Evolutionary conservation across 2,888 invertebrate genomes (phyloP).

Genomic region (Coremacera marginata): DNA sequence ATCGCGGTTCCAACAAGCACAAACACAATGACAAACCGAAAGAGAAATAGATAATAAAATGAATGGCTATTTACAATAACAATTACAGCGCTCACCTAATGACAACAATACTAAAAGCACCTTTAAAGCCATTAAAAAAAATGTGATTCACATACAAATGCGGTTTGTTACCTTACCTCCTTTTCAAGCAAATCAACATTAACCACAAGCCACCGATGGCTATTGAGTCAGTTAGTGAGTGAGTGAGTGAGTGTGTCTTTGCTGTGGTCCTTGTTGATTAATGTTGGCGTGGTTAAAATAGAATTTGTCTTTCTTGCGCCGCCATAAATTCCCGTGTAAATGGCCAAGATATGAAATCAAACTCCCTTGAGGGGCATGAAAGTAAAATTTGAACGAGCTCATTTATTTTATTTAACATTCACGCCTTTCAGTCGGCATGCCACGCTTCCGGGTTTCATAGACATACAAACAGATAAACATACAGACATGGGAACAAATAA

Average conservation of each 20-base stretch:
- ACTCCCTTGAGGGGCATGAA: slow-evolving; percentile 21
- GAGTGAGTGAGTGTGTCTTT: background rate
- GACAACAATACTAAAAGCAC: background rate
- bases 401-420: slow-evolving; percentile 30
- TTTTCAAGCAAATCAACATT: background rate
- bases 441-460: slow-evolving; percentile 2
- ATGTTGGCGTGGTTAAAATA: slow-evolving; percentile 26
- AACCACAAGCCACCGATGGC: background rate
- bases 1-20: background rate
- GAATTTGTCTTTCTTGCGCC: slow-evolving; percentile 29
- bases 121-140: background rate
- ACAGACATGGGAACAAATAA: too few relatives aligned
- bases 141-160: too few relatives aligned
- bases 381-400: slow-evolving; percentile 27
- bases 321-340: slow-evolving; percentile 21
- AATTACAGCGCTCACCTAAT: slow-evolving; percentile 19
- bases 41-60: slow-evolving; percentile 21
- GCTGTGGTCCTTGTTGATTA: slow-evolving; percentile 1
- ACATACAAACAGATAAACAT: background rate
- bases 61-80: slow-evolving; percentile 26
- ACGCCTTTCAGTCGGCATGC: slow-evolving; percentile 15
- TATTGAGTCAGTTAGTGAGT: background rate
- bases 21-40: background rate
- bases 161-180: too few relatives aligned
- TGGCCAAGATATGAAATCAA: slow-evolving; percentile 28